Evolutionary conservation across 2,797 vertebrate species (phyloP), one percentile per base, ranked within the genome.

Genomic region (Avahi laniger): DNA sequence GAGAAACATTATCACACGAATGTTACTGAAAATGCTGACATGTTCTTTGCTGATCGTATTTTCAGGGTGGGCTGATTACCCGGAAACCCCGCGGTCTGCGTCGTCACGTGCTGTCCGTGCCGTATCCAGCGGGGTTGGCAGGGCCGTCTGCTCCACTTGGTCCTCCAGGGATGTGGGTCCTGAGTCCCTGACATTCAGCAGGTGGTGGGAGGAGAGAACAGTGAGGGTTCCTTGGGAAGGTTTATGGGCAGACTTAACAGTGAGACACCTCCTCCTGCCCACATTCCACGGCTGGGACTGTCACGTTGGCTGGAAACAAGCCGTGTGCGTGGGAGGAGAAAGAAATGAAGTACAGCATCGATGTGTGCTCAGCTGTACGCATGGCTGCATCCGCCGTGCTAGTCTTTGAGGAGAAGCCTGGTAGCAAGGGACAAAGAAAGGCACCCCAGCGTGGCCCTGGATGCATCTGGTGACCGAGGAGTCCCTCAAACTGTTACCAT

Each of bases 341-440:
- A 7, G 28, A n/a, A 15, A n/a, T 3, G 20, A 20, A 20, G 11
- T 0, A 1, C 12, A 28, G 57, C 57, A 59, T 57, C 0, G 4
- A 10, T 28, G 24, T 59, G 11, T 0, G 10, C 57, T 5, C 0
- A 26, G 4, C 57, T 26, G 4, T 26, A 26, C 4, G 10, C 57
- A 4, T 1, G 13, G 52, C 28, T 7, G 43, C 18, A 1, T 35
- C 26, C 10, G 6, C 80, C 20, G 1, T 1, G 6, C 63, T 15
- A 20, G 7, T 33, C 22, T 0, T 7, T 20, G 26, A 63, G 41
- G 63, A 79, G 26, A 38, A 38, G 81, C 35, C 30, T 59, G 30
- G 54, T 18, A 18, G 24, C 48, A 22, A 10, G 50, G 35, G 26
- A 30, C 43, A 38, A 50, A 52, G 86, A 30, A 72, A 46, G 30